Evolutionary conservation across 2,113 vertebrate genomes (phyloP).

Genomic region (Eulemur macaco): DNA sequence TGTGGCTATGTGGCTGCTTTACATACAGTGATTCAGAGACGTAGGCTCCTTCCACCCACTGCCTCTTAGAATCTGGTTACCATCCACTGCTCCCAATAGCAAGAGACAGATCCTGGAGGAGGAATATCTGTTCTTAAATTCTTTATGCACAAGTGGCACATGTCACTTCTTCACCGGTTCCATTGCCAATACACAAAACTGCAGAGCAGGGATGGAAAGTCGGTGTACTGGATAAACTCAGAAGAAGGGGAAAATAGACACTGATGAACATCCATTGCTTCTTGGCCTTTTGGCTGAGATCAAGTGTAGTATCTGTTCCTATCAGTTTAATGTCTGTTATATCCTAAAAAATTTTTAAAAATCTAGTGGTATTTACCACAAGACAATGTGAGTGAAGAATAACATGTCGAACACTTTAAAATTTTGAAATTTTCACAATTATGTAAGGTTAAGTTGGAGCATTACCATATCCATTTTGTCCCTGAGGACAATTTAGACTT

Average conservation of each 20-base stretch:
- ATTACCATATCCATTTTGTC: neutral
- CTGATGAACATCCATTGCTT: neutral
- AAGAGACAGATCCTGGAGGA: neutral
- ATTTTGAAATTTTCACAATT: neutral
- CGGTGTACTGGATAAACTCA: neutral
- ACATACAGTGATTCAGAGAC: neutral
- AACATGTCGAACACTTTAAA: neutral
- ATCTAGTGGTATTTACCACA: neutral
- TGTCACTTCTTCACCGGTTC: neutral
- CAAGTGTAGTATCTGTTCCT: no score
- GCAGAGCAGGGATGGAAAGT: neutral
- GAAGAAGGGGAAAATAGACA: neutral
- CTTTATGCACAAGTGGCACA: neutral
- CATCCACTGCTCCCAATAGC: neutral
- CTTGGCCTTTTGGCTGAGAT: no score
- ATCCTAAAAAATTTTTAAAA: no score
- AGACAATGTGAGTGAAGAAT: neutral
- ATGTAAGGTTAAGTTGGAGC: no score
- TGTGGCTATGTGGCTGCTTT: neutral
- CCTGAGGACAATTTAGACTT: neutral
- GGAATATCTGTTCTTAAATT: neutral
- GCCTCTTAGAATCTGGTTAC: neutral
- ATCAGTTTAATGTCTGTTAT: no score
- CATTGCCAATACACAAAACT: neutral
- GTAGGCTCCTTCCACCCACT: accelerated